These are phyloP conservation scores for Pecten maximus DNA, from an alignment of 2,888 invertebrate species.

Conservation along the genomic window DNA sequence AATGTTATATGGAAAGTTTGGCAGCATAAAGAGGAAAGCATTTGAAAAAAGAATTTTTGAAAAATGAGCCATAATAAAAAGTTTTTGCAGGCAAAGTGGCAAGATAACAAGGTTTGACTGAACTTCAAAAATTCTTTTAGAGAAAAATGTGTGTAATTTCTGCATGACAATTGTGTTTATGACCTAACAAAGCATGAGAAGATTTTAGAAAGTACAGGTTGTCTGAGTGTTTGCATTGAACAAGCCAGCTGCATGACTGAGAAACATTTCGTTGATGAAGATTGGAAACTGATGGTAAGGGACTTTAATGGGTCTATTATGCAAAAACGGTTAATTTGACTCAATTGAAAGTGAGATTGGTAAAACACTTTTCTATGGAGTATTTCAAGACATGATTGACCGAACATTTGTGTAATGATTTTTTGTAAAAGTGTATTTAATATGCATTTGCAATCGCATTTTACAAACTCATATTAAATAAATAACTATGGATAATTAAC, in stretches of 20 bases:
- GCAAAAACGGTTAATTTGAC: too few species aligned
- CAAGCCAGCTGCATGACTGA: conserved; percentile 8
- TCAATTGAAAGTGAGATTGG: too few species aligned
- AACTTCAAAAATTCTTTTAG: neutral
- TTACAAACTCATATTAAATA: neutral
- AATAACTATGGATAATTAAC: neutral
- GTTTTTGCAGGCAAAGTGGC: neutral
- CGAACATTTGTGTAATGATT: neutral
- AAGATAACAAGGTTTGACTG: neutral
- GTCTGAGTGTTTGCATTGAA: conserved; percentile 32
- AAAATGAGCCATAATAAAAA: too few species aligned
- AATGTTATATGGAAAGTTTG: too few species aligned
- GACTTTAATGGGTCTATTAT: too few species aligned
- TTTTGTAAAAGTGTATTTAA: neutral
- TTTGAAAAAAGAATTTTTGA: neutral
- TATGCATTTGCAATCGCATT: neutral
- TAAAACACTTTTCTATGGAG: neutral
- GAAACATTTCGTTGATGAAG: conserved; percentile 24
- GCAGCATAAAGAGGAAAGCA: too few species aligned
- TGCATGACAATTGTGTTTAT: neutral
- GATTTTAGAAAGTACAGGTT: neutral
- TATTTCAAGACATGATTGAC: neutral
- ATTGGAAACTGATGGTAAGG: neutral
- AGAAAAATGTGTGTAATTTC: neutral
- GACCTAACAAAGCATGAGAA: conserved; percentile 1